Base-by-base conservation (phyloP, 2,113 vertebrate species). In the Egretta garzetta region DNA sequence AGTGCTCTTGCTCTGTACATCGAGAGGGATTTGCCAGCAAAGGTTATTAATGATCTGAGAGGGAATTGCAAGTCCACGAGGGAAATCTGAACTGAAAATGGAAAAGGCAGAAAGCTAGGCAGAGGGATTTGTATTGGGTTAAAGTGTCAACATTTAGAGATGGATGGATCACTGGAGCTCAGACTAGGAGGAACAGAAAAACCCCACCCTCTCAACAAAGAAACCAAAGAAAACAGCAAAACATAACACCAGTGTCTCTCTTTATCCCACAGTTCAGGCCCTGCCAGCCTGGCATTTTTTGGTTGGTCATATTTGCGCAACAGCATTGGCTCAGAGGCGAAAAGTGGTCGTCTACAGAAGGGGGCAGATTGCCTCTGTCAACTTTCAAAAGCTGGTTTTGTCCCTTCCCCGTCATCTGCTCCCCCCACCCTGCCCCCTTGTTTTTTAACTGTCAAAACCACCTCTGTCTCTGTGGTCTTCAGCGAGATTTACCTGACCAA, bases 1-100 rank as follows among this genome's bases (percentile, higher is more conserved):
- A 91, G 50, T 0, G 0, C 41, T 95, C 66, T 63, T 81, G 84
- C 73, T 90, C 70, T 4, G 41, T 87, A 63, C 63, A 56, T 53
- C 6, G 75, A 76, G 95, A 96, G 80, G 66, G 86, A 95, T 97
- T 97, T 98, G 96, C 88, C 92, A 95, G 90, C 80, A 94, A 88
- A 94, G 88, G 76, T 88, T 91, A 88, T 95, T 77, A 96, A 96
- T 95, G 97, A 97, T 77, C 97, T 90, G 88, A 93, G 59, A 90
- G 73, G 59, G 76, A 94, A 70, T 86, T 93, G 63, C 82, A 50
- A 75, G 80, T 67, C 93, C 88, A 86, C 86, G 15, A 9, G 71
- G 95, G 96, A 94, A 88, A 74, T 75, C 75, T 89, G 76, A 91
- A 83, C 86, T 87, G 93, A 96, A 96, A 94, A 89, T 87, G 94